Base-by-base conservation (phyloP, 2,888 invertebrate genomes). In the Apamea crenata region DNA sequence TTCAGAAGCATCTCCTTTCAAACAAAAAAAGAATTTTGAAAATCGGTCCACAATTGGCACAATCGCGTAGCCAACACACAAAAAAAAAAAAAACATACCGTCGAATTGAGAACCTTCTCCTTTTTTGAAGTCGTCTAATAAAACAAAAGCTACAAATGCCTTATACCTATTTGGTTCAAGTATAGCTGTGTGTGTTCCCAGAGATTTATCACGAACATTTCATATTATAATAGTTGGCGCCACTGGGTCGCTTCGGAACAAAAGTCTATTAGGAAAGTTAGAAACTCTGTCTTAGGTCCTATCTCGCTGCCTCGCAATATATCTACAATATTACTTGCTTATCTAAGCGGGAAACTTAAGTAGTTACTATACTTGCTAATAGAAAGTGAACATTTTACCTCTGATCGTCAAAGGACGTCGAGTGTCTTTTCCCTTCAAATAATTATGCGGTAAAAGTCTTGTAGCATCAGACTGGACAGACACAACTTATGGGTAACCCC, bases 251-350 rank as follows among this genome's bases (percentile, higher is more conserved):
- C 77, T 50, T 80, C 86, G 78, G 67, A 63, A 84, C 84, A 87
- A 81, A 87, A 84, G 87, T 87, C 84, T 86, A 87, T 86, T 87
- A 84, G 65, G 70, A 81, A 87, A 86, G 87, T 87, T 75, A 61
- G 77, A 61, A 82, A 87, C 81, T 77, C 36, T 29, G 69, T 73
- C 78, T 70, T 73, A 78, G 79, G 67, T 75, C 65, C 70, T 77
- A 84, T 86, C 75, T 67, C 32, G 36, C 32, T 29, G 75, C 71
- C 29, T 76, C 56, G 67, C 72, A 67, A 79, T 76, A 82, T 76
- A 82, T 79, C 59, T 82, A 82, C 47, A 79, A 71, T 82, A 82
- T 85, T 82, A 74, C 79, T 76, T 71, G 76, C 70, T 75, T 81
- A 74, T 77, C 77, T 84, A 72, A 67, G 36, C 73, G 69, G 21